Evolutionary conservation across 2,888 invertebrate species (phyloP).

Genomic region (Biston stratarius): DNA sequence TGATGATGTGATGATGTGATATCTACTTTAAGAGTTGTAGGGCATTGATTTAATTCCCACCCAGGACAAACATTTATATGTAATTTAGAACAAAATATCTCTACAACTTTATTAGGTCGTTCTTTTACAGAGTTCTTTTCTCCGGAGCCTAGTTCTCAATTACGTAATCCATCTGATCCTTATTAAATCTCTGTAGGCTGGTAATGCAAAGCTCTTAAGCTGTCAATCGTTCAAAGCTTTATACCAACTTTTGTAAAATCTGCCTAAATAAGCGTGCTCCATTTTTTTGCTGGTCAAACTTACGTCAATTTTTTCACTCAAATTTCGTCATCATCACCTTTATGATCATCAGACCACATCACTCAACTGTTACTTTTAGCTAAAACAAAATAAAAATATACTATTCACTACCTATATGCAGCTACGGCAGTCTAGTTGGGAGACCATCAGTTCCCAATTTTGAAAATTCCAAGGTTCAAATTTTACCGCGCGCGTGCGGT

Average conservation of each 20-base stretch:
- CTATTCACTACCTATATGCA: too few species aligned
- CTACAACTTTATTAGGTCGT: background rate
- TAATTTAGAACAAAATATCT: background rate
- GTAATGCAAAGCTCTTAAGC: slow-evolving; percentile 36
- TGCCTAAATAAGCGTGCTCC: slow-evolving; percentile 12
- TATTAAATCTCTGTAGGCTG: slow-evolving; percentile 30
- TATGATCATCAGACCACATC: background rate
- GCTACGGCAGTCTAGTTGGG: too few species aligned
- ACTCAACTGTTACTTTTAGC: background rate
- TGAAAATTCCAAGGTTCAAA: too few species aligned
- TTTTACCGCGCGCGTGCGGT: too few species aligned
- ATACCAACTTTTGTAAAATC: slow-evolving; percentile 5
- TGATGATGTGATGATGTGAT: too few species aligned
- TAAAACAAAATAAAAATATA: too few species aligned
- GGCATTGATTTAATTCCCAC: too few species aligned
- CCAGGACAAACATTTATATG: too few species aligned
- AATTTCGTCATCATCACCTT: background rate
- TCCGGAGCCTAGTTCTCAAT: slow-evolving; percentile 8
- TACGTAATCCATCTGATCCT: slow-evolving; percentile 27
- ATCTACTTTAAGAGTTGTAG: too few species aligned
- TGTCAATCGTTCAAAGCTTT: slow-evolving; percentile 32
- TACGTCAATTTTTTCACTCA: background rate
- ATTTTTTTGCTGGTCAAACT: background rate
- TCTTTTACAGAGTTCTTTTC: background rate
- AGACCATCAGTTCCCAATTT: too few species aligned